Conservation (phyloP, 2,888 invertebrate genomes). For the Melieria omissa region DNA sequence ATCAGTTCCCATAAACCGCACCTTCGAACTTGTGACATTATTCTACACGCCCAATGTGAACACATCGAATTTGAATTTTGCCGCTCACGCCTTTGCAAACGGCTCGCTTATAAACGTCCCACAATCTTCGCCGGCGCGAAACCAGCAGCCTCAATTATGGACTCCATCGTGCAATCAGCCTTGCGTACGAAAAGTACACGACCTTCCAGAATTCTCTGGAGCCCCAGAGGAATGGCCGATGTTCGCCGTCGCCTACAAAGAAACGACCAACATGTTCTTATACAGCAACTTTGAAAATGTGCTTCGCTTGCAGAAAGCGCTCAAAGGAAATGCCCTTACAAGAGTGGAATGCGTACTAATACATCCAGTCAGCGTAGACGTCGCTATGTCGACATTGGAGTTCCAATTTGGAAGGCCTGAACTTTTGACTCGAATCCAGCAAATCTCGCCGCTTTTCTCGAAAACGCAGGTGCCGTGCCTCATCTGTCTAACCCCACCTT, state of each 20-base stretch:
- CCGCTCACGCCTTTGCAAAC: too few species aligned
- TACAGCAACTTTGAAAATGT: slow-evolving; percentile 29
- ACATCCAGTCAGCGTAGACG: slow-evolving; percentile 13
- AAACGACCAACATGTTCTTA: slow-evolving; percentile 20
- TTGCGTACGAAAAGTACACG: slow-evolving; percentile 28
- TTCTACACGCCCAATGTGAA: too few species aligned
- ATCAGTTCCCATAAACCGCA: too few species aligned
- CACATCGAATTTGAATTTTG: too few species aligned
- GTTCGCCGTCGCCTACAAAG: slow-evolving; percentile 27
- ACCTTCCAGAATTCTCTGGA: slow-evolving; percentile 35
- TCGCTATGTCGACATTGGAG: slow-evolving; percentile 9
- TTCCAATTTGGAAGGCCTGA: slow-evolving; percentile 15
- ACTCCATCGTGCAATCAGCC: background rate
- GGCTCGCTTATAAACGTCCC: too few species aligned
- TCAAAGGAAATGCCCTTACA: slow-evolving; percentile 19
- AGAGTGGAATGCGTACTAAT: slow-evolving; percentile 17
- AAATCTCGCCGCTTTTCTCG: slow-evolving; percentile 36
- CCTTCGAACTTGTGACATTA: too few species aligned
- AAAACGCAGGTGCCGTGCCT: slow-evolving; percentile 30
- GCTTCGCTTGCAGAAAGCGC: slow-evolving; percentile 26
- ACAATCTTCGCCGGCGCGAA: too few species aligned
- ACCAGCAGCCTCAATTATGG: too few species aligned
- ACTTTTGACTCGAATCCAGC: slow-evolving; percentile 12
- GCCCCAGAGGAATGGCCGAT: slow-evolving; percentile 33
- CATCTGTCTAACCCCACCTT: slow-evolving; percentile 34